phyloP scores from a whole-genome alignment of 2,888 invertebrate species.

The Anarsia innoxiella region DNA sequence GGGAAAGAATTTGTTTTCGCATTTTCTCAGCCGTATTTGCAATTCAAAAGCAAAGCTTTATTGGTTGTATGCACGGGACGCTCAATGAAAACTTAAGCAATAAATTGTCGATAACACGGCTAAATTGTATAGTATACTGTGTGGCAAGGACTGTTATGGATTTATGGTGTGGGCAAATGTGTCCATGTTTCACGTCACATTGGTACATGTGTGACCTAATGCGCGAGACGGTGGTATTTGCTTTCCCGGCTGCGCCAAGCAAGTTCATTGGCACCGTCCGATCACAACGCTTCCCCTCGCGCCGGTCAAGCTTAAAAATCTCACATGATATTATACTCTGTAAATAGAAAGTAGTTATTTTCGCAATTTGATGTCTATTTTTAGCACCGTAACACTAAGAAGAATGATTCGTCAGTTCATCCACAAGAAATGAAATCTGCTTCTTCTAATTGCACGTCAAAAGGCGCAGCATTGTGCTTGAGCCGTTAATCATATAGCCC shows the following conservation, averaged over 20 bases:
- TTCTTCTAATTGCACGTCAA: neutral
- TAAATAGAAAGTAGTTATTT: slow-evolving; percentile 61
- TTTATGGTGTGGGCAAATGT: slow-evolving; percentile 36
- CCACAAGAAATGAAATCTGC: slow-evolving; percentile 12
- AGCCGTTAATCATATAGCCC: neutral
- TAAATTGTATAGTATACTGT: slow-evolving; percentile 35
- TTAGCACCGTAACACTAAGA: slow-evolving; percentile 30
- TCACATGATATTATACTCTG: slow-evolving; percentile 51
- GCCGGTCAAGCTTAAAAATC: slow-evolving; percentile 48
- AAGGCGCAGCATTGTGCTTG: neutral
- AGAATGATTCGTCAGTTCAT: slow-evolving; percentile 12
- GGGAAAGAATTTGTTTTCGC: slow-evolving; percentile 31
- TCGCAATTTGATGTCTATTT: slow-evolving; percentile 46
- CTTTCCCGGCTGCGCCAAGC: slow-evolving; percentile 57
- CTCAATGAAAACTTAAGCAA: slow-evolving; percentile 41
- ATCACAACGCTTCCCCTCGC: slow-evolving; percentile 28
- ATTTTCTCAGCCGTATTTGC: slow-evolving; percentile 35
- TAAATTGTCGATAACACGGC: slow-evolving; percentile 35
- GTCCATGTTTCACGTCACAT: slow-evolving; percentile 44
- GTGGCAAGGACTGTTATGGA: slow-evolving; percentile 28
- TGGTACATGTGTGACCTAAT: slow-evolving; percentile 59
- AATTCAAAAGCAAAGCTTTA: slow-evolving; percentile 42
- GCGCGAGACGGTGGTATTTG: slow-evolving; percentile 51
- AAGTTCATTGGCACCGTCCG: slow-evolving; percentile 59
- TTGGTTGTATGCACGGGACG: slow-evolving; percentile 32